phyloP scores from a whole-genome alignment of 1,140 invertebrate species.

The Tetragnatha versicolor region DNA sequence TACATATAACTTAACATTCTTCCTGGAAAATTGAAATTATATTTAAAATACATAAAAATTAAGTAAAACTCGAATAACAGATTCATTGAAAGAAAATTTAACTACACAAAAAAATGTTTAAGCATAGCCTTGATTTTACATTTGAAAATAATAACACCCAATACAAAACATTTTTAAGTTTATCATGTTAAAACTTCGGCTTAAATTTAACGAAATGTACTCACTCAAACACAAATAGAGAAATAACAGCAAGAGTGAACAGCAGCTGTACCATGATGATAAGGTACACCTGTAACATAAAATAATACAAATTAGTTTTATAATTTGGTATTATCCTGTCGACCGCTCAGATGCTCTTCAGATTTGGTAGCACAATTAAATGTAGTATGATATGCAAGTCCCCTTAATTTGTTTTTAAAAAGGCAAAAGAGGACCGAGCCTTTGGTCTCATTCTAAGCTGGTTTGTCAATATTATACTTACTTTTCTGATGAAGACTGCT shows the following conservation, averaged over 20 bases:
- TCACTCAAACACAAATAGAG: constrained; percentile 54
- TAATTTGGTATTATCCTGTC: not conserved
- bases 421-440: not conserved
- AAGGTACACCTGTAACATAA: constrained; percentile 38
- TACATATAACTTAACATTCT: not conserved
- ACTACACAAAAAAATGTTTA: not conserved
- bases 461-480: no score
- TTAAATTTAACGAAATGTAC: constrained; percentile 49
- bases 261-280: constrained; percentile 45
- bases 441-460: no score
- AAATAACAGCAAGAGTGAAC: constrained; percentile 40
- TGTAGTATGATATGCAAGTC: not conserved
- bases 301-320: not conserved
- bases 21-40: not conserved
- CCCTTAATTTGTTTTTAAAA: not conserved
- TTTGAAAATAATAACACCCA: not conserved
- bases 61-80: not conserved
- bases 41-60: not conserved
- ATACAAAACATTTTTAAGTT: not conserved
- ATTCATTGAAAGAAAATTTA: not conserved
- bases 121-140: not conserved
- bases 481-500: constrained; percentile 43
- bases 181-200: not conserved
- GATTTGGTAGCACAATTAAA: not conserved
- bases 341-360: not conserved